These are phyloP conservation scores for Dolichomitus sp. DNA, from an alignment of 2,888 invertebrate genomes.

Conservation along the genomic window DNA sequence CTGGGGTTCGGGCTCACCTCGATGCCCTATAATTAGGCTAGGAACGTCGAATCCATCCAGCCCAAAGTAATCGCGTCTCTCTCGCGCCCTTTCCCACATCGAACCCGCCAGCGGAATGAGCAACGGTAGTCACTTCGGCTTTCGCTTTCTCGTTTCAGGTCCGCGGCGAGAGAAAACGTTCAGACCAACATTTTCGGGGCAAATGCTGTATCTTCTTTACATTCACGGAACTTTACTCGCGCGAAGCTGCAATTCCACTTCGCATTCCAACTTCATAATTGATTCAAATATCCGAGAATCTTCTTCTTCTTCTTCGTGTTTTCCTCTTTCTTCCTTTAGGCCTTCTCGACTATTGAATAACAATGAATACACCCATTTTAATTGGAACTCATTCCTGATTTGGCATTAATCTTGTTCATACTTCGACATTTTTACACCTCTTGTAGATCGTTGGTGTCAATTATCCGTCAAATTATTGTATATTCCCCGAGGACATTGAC, in stretches of 20 bases:
- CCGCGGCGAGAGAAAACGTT: slow-evolving; percentile 22
- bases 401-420: neutral
- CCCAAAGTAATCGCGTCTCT: slow-evolving; percentile 25
- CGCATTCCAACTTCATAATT: neutral
- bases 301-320: neutral
- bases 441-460: neutral
- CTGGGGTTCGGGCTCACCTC: slow-evolving; percentile 66
- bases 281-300: neutral
- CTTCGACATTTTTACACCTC: neutral
- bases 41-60: slow-evolving; percentile 76
- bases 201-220: neutral
- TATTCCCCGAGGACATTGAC: neutral
- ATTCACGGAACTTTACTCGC: neutral
- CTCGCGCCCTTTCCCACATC: slow-evolving; percentile 18
- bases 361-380: neutral
- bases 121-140: slow-evolving; percentile 42
- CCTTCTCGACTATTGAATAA: neutral
- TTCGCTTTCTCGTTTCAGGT: slow-evolving; percentile 31
- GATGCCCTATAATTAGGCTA: slow-evolving; percentile 80
- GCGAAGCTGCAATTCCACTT: neutral
- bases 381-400: neutral
- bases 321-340: too few relatives aligned
- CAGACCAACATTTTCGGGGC: slow-evolving; percentile 5
- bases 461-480: slow-evolving; percentile 2
- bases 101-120: neutral